These are phyloP conservation scores for Caenorhabditis remanei DNA, from an alignment of 1,140 invertebrate genomes.

Conservation along the genomic window DNA sequence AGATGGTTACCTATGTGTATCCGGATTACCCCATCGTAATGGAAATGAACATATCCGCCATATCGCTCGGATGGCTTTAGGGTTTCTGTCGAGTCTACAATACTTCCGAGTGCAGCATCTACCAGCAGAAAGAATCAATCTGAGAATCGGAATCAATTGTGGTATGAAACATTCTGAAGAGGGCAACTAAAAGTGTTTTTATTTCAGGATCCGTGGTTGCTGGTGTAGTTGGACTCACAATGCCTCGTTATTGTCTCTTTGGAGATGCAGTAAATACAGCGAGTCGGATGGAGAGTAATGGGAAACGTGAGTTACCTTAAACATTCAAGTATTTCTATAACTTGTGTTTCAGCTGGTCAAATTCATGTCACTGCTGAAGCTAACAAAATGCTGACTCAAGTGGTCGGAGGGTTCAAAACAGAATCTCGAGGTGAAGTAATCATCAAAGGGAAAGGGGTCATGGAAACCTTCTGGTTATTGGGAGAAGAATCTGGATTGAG, in stretches of 20 bases:
- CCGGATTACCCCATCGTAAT: conserved; percentile 81
- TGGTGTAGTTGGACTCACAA: conserved; percentile 78
- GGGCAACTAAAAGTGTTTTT: background rate
- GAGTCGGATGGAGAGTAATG: conserved; percentile 86
- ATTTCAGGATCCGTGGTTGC: conserved; percentile 76
- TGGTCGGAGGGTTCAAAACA: conserved; percentile 74
- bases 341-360: conserved; percentile 69
- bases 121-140: conserved; percentile 87
- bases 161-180: conserved; percentile 66
- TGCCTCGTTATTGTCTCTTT: conserved; percentile 82
- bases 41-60: conserved; percentile 82
- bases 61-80: conserved; percentile 79
- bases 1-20: conserved; percentile 82
- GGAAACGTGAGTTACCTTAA: conserved; percentile 68
- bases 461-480: conserved; percentile 65
- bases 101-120: conserved; percentile 66
- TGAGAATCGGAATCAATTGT: conserved; percentile 81
- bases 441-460: conserved; percentile 71
- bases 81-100: conserved; percentile 57
- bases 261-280: conserved; percentile 94
- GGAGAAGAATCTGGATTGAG: conserved; percentile 41
- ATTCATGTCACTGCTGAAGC: conserved; percentile 74
- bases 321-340: background rate
- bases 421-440: conserved; percentile 75
- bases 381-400: conserved; percentile 71